phyloP scores from a whole-genome alignment of 2,113 vertebrate species.

The Corythaeola cristata region DNA sequence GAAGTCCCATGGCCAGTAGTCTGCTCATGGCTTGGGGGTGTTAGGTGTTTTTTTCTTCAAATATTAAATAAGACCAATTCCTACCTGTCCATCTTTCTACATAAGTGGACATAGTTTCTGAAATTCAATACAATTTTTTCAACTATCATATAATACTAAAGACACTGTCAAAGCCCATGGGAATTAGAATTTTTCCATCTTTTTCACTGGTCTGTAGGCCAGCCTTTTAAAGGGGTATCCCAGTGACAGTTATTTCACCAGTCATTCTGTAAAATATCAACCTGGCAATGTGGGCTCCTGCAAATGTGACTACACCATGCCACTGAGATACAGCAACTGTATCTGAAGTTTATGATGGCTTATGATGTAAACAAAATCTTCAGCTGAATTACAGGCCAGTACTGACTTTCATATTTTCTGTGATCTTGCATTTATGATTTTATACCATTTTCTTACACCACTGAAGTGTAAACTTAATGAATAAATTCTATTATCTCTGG shows the following conservation, averaged over 20 bases:
- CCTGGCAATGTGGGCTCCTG: neutral
- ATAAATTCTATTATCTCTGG: constrained; percentile 56
- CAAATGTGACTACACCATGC: neutral
- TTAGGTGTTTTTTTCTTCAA: neutral
- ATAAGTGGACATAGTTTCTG: neutral
- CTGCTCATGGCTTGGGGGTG: neutral
- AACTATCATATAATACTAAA: neutral
- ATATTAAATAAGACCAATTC: neutral
- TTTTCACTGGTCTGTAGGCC: neutral
- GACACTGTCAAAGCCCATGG: neutral
- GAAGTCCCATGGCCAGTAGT: neutral
- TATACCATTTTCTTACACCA: constrained; percentile 26
- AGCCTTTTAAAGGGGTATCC: neutral
- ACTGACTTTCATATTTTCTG: neutral
- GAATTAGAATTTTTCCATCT: neutral
- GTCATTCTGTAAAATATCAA: neutral
- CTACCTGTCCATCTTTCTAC: neutral
- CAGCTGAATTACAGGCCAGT: neutral
- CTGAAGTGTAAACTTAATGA: constrained; percentile 67
- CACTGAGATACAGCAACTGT: neutral
- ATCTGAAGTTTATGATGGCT: neutral
- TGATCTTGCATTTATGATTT: neutral
- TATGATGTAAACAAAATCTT: neutral
- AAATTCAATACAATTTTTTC: neutral
- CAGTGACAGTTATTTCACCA: neutral